Conservation (phyloP, 2,888 invertebrate genomes). For the Pomacea canaliculata region DNA sequence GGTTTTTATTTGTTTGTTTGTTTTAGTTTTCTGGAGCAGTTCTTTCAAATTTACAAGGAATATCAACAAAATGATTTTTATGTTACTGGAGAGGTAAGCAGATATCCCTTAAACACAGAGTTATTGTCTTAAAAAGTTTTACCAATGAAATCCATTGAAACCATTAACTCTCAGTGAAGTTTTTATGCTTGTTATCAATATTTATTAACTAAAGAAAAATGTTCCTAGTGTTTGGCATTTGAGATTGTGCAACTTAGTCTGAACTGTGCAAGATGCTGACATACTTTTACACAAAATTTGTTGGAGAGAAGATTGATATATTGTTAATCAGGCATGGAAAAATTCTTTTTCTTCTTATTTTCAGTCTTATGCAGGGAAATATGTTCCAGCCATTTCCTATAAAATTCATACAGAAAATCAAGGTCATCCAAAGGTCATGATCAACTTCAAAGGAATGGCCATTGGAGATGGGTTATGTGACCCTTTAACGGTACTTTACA, state of each 20-base stretch:
- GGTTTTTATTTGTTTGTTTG: too few relatives aligned
- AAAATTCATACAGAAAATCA: constrained; percentile 58
- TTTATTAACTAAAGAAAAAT: background rate
- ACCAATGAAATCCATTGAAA: background rate
- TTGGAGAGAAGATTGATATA: background rate
- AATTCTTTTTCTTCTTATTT: constrained; percentile 23
- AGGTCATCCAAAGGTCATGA: constrained; percentile 42
- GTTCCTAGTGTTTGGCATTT: too few relatives aligned
- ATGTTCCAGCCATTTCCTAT: constrained; percentile 79
- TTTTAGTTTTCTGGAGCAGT: constrained; percentile 74
- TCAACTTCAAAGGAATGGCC: constrained; percentile 63
- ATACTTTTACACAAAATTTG: background rate
- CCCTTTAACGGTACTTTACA: constrained; percentile 56
- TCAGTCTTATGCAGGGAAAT: constrained; percentile 75
- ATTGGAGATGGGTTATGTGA: constrained; percentile 67
- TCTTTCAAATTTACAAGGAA: constrained; percentile 86
- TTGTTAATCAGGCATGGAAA: too few relatives aligned
- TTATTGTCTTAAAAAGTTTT: background rate
- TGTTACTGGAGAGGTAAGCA: constrained; percentile 81
- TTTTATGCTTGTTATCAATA: background rate
- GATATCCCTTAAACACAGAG: background rate
- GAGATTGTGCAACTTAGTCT: too few relatives aligned
- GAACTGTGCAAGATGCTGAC: too few relatives aligned
- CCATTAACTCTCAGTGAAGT: background rate
- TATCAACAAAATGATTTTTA: constrained; percentile 82